Conservation (phyloP, 2,888 invertebrate genomes). For the Eilema griseolum region DNA sequence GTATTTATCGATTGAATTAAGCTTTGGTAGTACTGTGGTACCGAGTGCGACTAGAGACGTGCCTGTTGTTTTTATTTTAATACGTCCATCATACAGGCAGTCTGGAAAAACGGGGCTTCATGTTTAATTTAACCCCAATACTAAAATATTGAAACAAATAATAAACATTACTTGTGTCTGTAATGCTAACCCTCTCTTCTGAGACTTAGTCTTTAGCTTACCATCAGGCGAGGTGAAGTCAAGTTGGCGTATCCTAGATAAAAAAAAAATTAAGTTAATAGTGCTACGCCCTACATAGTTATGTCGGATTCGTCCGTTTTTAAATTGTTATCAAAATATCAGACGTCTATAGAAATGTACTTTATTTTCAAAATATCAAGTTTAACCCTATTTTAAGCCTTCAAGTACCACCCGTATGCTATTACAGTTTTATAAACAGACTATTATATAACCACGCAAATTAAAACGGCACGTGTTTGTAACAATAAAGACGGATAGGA, state of each 20-base stretch:
- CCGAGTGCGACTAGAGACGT: neutral
- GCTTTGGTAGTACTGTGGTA: neutral
- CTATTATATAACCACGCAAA: constrained; percentile 31
- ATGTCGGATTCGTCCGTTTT: too few relatives aligned
- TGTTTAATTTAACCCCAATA: too few relatives aligned
- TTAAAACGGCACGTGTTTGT: constrained; percentile 22
- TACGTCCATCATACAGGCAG: too few relatives aligned
- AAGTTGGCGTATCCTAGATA: too few relatives aligned
- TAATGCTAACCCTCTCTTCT: too few relatives aligned
- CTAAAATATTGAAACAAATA: neutral
- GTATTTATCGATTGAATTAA: neutral
- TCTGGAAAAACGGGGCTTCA: too few relatives aligned
- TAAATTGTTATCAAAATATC: too few relatives aligned
- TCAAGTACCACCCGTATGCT: neutral
- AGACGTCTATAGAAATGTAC: too few relatives aligned
- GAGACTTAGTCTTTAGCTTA: too few relatives aligned
- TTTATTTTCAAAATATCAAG: neutral
- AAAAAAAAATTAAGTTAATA: neutral
- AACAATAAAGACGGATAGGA: constrained; percentile 49
- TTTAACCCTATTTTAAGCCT: neutral
- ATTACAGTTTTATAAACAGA: neutral
- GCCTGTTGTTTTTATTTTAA: neutral
- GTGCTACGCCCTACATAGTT: too few relatives aligned
- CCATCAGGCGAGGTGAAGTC: too few relatives aligned
- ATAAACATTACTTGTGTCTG: too few relatives aligned